Percentiles rank a stretch among this genome's conserved stretches.
phyloP scores from a whole-genome alignment of 92 coral and sea anemone species.

The Hydrozoanthus gracilis region DNA sequence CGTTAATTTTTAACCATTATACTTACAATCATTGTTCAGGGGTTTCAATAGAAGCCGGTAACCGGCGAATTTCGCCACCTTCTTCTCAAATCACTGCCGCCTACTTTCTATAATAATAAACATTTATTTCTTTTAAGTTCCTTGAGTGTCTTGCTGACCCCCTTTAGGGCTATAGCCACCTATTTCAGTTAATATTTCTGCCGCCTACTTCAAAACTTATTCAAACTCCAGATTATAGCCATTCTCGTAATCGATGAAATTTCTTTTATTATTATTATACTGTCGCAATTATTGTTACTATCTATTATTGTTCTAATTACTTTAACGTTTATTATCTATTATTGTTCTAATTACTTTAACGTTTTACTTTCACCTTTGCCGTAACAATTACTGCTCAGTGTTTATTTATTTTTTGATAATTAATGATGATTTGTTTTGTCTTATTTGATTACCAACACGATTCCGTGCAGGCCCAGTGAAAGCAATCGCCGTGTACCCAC shows the following conservation, averaged over 20 bases:
- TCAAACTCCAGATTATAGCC: too few species aligned
- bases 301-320: background rate
- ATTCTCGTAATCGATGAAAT: too few species aligned
- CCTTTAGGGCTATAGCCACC: too few species aligned
- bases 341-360: background rate
- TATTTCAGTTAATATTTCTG: background rate
- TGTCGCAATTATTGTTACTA: background rate
- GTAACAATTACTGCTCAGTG: background rate
- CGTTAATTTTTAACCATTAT: too few species aligned
- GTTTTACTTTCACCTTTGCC: background rate
- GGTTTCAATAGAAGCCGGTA: too few species aligned
- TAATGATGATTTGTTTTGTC: background rate
- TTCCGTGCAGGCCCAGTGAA: slow-evolving; percentile 69
- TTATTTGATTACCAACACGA: background rate
- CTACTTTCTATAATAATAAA: too few species aligned
- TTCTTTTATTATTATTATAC: background rate
- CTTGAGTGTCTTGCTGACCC: too few species aligned
- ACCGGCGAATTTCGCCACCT: too few species aligned
- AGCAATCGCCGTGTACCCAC: slow-evolving; percentile 81
- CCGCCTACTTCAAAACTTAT: background rate
- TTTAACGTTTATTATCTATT: background rate
- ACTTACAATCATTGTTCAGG: too few species aligned
- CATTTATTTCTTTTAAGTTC: too few species aligned
- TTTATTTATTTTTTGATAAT: background rate
- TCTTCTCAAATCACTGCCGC: too few species aligned